phyloP scores from a whole-genome alignment of 2,797 vertebrate species.

The Periparus ater region DNA sequence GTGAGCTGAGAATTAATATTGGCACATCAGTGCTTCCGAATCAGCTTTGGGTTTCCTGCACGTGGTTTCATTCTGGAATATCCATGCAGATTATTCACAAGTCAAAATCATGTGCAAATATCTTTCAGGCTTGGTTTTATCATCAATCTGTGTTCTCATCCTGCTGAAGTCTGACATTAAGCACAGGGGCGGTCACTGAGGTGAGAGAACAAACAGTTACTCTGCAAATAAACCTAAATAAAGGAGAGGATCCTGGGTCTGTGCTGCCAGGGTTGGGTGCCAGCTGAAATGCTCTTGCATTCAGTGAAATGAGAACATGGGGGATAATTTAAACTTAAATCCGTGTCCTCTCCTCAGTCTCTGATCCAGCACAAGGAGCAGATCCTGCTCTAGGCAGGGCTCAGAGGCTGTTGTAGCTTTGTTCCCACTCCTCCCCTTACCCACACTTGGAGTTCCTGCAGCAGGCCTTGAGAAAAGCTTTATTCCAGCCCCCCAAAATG shows the following conservation, averaged over 20 bases:
- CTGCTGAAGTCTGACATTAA: background rate
- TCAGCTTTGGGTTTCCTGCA: background rate
- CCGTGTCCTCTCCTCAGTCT: background rate
- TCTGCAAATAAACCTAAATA: background rate
- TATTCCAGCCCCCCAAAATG: background rate
- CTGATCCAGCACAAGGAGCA: background rate
- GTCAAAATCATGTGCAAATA: background rate
- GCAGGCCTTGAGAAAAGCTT: background rate
- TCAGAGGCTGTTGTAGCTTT: background rate
- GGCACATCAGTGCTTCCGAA: background rate
- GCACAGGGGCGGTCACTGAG: background rate
- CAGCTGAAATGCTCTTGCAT: background rate
- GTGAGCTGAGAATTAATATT: background rate
- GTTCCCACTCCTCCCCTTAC: background rate
- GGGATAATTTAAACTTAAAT: background rate
- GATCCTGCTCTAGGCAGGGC: background rate
- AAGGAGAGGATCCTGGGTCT: background rate
- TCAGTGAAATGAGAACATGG: background rate
- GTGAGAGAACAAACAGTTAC: background rate
- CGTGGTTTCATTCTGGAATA: background rate
- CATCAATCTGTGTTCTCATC: background rate
- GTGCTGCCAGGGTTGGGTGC: background rate
- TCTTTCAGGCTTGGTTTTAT: background rate
- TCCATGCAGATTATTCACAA: background rate
- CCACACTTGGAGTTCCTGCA: background rate